Conservation (phyloP, 2,113 vertebrate species). For the Mesembrinibis cayennensis region DNA sequence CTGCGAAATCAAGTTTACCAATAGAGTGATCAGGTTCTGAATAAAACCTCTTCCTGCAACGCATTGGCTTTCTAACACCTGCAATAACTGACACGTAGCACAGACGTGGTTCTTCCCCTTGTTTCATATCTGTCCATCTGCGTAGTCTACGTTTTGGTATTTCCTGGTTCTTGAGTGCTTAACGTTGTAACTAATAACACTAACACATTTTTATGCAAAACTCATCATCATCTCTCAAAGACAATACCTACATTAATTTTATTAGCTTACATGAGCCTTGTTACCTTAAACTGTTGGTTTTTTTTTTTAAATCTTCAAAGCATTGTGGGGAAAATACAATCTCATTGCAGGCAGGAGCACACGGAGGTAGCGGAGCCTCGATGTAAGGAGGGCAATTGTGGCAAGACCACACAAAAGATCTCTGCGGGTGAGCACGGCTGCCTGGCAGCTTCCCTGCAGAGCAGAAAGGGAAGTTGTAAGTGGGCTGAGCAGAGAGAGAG, state of each 20-base stretch:
- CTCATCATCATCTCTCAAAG: not conserved
- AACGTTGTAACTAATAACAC: not conserved
- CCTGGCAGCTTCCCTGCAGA: not conserved
- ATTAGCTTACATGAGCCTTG: not conserved
- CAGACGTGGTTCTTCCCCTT: not conserved
- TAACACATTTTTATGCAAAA: not conserved
- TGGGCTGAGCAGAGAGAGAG: not conserved
- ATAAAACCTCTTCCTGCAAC: not conserved
- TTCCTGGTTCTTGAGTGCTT: not conserved
- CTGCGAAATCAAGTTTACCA: not conserved
- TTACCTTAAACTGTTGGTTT: not conserved
- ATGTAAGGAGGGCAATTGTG: not conserved
- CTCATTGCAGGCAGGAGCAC: not conserved
- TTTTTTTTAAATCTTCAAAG: not conserved
- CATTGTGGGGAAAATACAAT: not conserved
- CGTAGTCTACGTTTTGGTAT: rapidly evolving
- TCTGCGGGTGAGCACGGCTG: not conserved
- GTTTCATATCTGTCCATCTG: not conserved
- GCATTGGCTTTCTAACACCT: not conserved
- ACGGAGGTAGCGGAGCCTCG: not conserved
- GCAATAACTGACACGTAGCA: not conserved
- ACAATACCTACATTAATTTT: not conserved
- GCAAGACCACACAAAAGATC: not conserved
- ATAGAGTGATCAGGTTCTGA: not conserved
- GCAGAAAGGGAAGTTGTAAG: not conserved